Percentiles rank a stretch among this genome's conserved stretches.
Evolutionary conservation across 2,797 vertebrate species (phyloP).

Genomic region (Prionace glauca): DNA sequence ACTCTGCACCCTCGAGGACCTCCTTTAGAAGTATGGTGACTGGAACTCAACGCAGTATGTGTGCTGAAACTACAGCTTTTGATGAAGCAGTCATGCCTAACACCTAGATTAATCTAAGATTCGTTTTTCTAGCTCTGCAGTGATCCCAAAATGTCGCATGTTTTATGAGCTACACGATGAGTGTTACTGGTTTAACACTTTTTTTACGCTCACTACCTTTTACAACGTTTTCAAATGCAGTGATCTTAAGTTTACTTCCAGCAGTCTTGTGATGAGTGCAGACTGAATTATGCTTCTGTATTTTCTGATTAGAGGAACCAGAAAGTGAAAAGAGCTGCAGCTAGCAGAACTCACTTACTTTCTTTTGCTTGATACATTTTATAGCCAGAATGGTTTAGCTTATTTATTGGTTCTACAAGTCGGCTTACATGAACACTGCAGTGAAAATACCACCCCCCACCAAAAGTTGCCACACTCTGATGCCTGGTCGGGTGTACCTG

Average conservation of each 20-base stretch:
- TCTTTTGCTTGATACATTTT: no score
- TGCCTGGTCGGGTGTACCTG: no score
- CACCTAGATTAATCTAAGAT: neutral
- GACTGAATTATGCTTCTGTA: no score
- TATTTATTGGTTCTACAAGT: no score
- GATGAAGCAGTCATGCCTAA: neutral
- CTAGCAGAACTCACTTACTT: no score
- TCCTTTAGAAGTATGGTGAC: neutral
- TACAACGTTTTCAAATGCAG: neutral
- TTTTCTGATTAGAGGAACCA: neutral
- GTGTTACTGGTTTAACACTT: neutral
- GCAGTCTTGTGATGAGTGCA: neutral
- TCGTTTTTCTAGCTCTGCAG: neutral
- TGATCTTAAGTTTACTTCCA: neutral
- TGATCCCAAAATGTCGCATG: neutral
- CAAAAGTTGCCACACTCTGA: no score
- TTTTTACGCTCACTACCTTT: neutral
- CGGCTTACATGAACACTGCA: no score
- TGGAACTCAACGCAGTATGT: neutral
- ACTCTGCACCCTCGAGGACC: no score
- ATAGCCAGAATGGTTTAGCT: neutral
- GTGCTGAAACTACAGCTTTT: neutral
- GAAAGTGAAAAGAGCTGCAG: neutral
- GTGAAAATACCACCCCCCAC: no score
- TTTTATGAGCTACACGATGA: neutral